Base-by-base conservation (phyloP, 2,888 invertebrate species). In the Ceratothoa steindachneri region DNA sequence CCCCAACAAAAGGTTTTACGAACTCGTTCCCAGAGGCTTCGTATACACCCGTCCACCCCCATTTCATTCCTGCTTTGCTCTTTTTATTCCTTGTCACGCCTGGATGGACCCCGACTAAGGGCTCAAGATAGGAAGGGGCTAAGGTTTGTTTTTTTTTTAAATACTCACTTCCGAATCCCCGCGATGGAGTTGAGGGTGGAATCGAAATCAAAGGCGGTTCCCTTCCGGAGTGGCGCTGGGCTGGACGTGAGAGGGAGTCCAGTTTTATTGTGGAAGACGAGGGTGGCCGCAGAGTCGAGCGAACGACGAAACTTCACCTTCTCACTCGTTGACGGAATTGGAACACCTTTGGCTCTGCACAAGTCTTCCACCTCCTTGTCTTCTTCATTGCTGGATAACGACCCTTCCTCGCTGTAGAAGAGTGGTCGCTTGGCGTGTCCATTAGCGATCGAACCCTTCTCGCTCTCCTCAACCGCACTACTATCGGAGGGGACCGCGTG, bases 241-340 rank as follows among this genome's bases (percentile, higher is more conserved):
- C 93, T 93, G 51, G 93, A 93, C 0, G 93, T 92, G 64, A 93
- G 85, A 0, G 93, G 93, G 69, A 93, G 86, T 0, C 93, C 93
- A 15, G 92, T 93, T 81, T 89, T 87, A 30, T 90, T 88, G 83
- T 93, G 92, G 84, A 93, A 93, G 81, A 93, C 90, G 90, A 93
- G 91, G 0, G 90, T 90, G 0, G 93, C 90, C 0, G 93, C 92
- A 67, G 89, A 91, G 81, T 90, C 91, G 82, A 93, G 86, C 30
- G 90, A 89, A 83, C 90, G 89, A 7, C 91, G 60, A 24, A 60
- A 60, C 24, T 60, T 60, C 22, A 60, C 60, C 9, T 60, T 60
- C 24, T 60, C 60, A 24, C 60, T 60, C 22, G 22, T 60, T 60
- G 60, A 15, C 27, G 24, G 66, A 31, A 60, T 30, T 41, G 73